Evolutionary conservation across 2,113 vertebrate species (phyloP), one percentile per base, ranked within the genome.

Genomic region (Ceuthmochares aereus): DNA sequence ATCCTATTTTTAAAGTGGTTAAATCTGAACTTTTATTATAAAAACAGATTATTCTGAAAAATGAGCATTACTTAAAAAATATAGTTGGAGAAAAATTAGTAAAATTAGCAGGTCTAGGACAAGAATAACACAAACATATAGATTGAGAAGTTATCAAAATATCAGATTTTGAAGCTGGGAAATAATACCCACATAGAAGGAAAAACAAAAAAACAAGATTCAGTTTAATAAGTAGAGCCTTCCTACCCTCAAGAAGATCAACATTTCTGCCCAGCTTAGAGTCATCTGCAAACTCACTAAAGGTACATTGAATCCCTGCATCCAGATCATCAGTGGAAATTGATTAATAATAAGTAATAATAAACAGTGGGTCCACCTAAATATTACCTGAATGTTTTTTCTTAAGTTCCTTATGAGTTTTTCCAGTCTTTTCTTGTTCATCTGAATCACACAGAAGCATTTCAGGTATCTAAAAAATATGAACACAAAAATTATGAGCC

Each of bases 401-500:
- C 87, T 97, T 97, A 32, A 42, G 64, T 43, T 94, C 96, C 17
- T 91, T 98, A 34, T 96, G 93, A 62, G 74, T 87, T 70, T 97
- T 97, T 74, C 47, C 92, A 47, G 79, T 94, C 64, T 98, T 98
- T 19, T 97, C 98, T 84, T 97, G 97, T 86, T 84, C 96, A 70
- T 95, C 96, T 72, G 87, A 97, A 96, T 98, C 98, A 87, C 13
- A 93, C 47, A 99, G 94, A 89, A 99, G 97, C 98, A 99, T 98
- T 97, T 99, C 99, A 56, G 99, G 99, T 97, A 99, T 99, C 99
- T 99, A 95, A 89, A 97, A 97, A 78, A 96, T 32, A 59, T 12
- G 6, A 60, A 92, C 7, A 81, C 25, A 10, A 87, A 89, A 90
- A 77, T 45, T 23, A 59, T 0, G 0, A 78, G 55, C 8, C 82